These are phyloP conservation scores for Ameiurus melas DNA, from an alignment of 2,113 vertebrate species.

Conservation along the genomic window DNA sequence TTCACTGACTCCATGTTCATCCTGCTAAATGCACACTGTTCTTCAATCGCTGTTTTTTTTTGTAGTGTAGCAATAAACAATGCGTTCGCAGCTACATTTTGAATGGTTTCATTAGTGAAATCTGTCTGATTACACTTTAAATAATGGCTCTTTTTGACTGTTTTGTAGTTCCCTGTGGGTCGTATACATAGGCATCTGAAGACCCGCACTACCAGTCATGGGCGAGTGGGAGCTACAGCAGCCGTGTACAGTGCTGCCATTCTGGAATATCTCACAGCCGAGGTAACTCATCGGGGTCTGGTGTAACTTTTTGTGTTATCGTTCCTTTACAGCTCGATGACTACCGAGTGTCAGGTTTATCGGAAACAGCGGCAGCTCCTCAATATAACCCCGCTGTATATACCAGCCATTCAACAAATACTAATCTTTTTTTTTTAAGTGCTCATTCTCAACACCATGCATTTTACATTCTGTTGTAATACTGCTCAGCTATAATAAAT, in stretches of 20 bases:
- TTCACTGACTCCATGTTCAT: neutral
- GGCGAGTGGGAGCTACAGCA: constrained; percentile 94
- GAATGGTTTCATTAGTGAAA: neutral
- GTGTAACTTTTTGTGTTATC: neutral
- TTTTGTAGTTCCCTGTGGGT: constrained; percentile 89
- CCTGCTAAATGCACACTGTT: neutral
- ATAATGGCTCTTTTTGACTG: neutral
- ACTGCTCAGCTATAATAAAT: neutral
- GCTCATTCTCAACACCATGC: neutral
- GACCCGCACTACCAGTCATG: constrained; percentile 95
- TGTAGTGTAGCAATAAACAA: neutral
- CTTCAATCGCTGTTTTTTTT: neutral
- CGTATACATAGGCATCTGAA: constrained; percentile 98
- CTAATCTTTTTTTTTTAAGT: neutral
- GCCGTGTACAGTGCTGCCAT: constrained; percentile 97
- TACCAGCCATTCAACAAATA: neutral
- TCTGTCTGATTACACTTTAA: neutral
- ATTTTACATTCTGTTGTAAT: neutral
- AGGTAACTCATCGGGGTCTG: constrained; percentile 70
- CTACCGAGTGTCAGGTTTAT: neutral
- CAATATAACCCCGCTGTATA: neutral
- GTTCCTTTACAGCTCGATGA: too few species aligned
- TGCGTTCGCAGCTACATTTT: neutral
- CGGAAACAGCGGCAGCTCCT: neutral
- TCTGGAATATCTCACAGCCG: constrained; percentile 96